Evolutionary conservation across 2,113 vertebrate species (phyloP).

Genomic region (Myrmecophaga tridactyla): DNA sequence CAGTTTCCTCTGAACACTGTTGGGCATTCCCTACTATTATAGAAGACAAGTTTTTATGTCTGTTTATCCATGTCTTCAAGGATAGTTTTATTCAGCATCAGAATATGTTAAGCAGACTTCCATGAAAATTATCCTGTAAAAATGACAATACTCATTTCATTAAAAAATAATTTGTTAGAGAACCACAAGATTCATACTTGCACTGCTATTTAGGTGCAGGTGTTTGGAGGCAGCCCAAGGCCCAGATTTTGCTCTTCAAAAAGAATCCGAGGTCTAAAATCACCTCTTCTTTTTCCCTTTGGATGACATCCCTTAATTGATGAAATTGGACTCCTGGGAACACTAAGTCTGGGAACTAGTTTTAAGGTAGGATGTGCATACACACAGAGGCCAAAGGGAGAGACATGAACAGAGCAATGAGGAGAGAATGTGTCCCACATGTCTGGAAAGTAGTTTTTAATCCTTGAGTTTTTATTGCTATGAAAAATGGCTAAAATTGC

Average conservation of each 20-base stretch:
- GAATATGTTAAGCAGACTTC: neutral
- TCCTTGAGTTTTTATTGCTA: neutral
- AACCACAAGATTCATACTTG: neutral
- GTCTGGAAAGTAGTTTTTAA: neutral
- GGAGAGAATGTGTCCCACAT: neutral
- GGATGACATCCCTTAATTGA: constrained; percentile 58
- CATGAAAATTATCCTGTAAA: neutral
- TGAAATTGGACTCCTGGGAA: constrained; percentile 19
- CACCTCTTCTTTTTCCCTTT: neutral
- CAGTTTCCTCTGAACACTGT: neutral
- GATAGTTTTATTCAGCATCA: neutral
- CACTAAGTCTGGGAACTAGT: neutral
- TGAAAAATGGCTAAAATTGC: neutral
- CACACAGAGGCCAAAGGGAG: neutral
- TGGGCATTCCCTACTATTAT: neutral
- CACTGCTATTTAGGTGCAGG: constrained; percentile 41
- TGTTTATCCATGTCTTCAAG: neutral
- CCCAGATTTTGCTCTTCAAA: constrained; percentile 41
- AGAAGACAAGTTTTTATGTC: neutral
- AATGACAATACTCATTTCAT: neutral
- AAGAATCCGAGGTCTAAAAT: constrained; percentile 11
- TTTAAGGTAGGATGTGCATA: neutral
- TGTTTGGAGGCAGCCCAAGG: constrained; percentile 65
- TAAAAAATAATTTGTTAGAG: neutral
- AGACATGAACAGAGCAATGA: neutral